Base-by-base conservation (phyloP, 2,113 vertebrate species). In the Melanocharis versteri region DNA sequence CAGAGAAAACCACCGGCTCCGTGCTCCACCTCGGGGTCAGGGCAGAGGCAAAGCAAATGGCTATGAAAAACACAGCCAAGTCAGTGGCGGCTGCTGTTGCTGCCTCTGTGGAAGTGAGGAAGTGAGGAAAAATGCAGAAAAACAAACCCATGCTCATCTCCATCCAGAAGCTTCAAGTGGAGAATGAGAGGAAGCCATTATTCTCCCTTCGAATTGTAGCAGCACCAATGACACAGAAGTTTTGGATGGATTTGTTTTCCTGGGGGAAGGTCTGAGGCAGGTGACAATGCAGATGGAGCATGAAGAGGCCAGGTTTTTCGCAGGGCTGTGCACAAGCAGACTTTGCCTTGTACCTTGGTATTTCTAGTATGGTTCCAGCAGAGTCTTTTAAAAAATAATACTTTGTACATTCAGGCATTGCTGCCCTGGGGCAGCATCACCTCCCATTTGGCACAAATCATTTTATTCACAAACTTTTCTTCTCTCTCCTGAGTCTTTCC, bases 331-430 rank as follows among this genome's bases (percentile, higher is more conserved):
- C 71, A 92, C 93, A 94, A 92, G 89, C 90, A 94, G 95, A 58
- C 62, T 85, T 89, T 50, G 93, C 86, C 69, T 93, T 70, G 93
- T 85, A 95, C 93, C 94, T 83, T 91, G 94, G 87, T 91, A 94
- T 87, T 91, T 95, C 92, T 93, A 88, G 42, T 90, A 57, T 22
- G 62, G 80, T 91, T 96, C 90, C 94, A 95, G 45, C 61, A 95
- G 61, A 93, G 72, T 95, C 90, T 93, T 91, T 95, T 90, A 95
- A 93, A 97, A 97, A 97, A 97, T 89, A 97, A 93, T 83, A 95
- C 91, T 94, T 97, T 88, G 84, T 97, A 98, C 97, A 97, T 98
- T 97, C 97, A 97, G 95, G 94, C n/a, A 79, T 57, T 68, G 83
- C 93, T 80, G 87, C 94, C 57, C 83, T 1, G 13, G 65, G 58